Evolutionary conservation across 2,888 invertebrate genomes (phyloP), one percentile per base, ranked within the genome.

Genomic region (Heliconius ismenius): DNA sequence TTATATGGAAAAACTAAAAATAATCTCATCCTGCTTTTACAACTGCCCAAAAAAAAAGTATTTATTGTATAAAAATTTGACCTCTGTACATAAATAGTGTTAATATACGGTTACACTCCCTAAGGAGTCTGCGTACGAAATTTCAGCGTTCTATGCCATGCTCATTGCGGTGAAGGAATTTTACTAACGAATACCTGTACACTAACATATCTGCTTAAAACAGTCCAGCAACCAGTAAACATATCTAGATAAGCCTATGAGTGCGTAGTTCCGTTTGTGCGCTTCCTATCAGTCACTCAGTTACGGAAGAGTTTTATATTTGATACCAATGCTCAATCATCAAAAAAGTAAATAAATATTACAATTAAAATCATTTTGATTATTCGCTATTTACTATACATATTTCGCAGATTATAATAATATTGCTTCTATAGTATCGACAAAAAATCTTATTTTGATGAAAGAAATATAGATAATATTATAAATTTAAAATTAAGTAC

Each of bases 391-490:
- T 24, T 43, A 21, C 15, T 43, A 49, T 21, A 21, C 26, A 26
- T 49, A 28, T 54, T 32, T 32, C 54, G 32, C 28, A 58, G n/a
- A 54, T 58, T n/a, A 54, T n/a, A 62, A 39, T n/a, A 43, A 2
- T 10, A 62, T 43, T 28, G 39, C 26, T 13, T 62, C 26, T 39
- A n/a, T 63, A 69, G 36, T 58, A 72, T n/a, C 39, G 49, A 69
- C 49, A n/a, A 62, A 63, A 69, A 28, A 32, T 75, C 62, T 63
- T 75, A 75, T 75, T 75, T 75, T 69, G 54, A 75, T 70, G 60
- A 73, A 60, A 54, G 36, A 74, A 62, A 24, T 69, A 13, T 75
- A 69, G 28, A 63, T 32, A 36, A 54, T 49, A 63, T 49, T 24
- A 62, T 62, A 26, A 36, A 60, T 36, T 24, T n/a, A 36, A n/a